phyloP scores from a whole-genome alignment of 2,888 invertebrate species.

The Bellardia bayeri region DNA sequence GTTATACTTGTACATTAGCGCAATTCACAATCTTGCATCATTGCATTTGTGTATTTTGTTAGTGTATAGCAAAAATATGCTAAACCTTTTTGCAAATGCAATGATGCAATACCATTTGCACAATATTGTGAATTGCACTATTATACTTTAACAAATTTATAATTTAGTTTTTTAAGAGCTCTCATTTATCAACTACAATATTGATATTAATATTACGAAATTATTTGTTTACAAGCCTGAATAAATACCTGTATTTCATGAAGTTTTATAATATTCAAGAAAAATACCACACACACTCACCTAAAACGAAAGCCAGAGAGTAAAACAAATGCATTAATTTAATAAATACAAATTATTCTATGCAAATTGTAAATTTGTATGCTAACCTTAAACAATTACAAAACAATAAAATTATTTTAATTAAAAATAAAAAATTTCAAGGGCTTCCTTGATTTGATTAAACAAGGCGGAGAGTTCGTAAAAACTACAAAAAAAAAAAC shows the following conservation, averaged over 20 bases:
- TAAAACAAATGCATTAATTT: conserved; percentile 6
- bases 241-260: conserved; percentile 6
- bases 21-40: too few species aligned
- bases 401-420: conserved; percentile 52
- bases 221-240: neutral
- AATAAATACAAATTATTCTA: conserved; percentile 13
- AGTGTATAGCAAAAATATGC: too few species aligned
- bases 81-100: too few species aligned
- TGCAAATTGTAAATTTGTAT: too few species aligned
- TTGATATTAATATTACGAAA: too few species aligned
- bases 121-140: too few species aligned
- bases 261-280: neutral
- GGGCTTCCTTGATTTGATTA: conserved; percentile 58
- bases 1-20: too few species aligned
- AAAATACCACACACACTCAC: conserved; percentile 26
- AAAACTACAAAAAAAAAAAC: neutral
- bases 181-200: too few species aligned
- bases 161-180: too few species aligned
- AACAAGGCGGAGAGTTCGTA: neutral
- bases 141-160: too few species aligned
- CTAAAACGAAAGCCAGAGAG: conserved; percentile 28
- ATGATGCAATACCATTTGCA: too few species aligned
- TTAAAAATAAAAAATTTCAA: conserved; percentile 52
- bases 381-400: neutral
- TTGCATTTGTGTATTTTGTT: too few species aligned